Evolutionary conservation across 1,140 invertebrate genomes (phyloP).

Genomic region (Cryptotermes secundus): DNA sequence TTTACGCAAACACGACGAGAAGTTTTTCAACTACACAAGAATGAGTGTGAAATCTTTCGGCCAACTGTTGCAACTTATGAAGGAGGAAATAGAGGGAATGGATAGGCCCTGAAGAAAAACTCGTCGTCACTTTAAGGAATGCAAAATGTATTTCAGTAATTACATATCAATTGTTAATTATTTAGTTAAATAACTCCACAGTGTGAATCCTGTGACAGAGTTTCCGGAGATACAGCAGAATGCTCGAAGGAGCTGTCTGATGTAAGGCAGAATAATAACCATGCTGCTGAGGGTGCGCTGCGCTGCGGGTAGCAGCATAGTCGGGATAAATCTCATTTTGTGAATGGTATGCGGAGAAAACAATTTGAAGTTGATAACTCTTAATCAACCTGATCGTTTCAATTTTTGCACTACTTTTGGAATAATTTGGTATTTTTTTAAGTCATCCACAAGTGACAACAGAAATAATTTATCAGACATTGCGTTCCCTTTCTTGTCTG

Average conservation of each 20-base stretch:
- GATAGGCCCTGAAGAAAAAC: constrained; percentile 38
- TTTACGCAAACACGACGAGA: constrained; percentile 29
- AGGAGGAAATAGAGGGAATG: constrained; percentile 35
- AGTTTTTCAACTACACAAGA: constrained; percentile 37
- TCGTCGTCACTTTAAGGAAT: constrained; percentile 38
- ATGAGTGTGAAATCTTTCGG: constrained; percentile 30
- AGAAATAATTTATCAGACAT: constrained; percentile 5
- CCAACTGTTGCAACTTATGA: constrained; percentile 33
- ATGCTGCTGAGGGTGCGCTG: too few species aligned
- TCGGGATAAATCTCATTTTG: too few species aligned
- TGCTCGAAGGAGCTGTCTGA: neutral
- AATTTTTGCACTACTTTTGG: too few species aligned
- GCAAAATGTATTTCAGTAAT: constrained; percentile 24
- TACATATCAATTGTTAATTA: constrained; percentile 21
- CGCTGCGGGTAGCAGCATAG: too few species aligned
- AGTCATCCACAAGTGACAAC: neutral
- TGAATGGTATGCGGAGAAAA: too few species aligned
- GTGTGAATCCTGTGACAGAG: neutral
- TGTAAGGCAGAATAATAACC: neutral
- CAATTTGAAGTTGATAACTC: too few species aligned
- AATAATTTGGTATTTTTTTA: neutral
- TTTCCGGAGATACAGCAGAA: neutral
- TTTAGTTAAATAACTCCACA: neutral
- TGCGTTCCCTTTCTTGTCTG: neutral
- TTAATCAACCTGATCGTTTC: too few species aligned